Conservation (phyloP, 1,140 invertebrate species). For the Drosophila mojavensis region DNA sequence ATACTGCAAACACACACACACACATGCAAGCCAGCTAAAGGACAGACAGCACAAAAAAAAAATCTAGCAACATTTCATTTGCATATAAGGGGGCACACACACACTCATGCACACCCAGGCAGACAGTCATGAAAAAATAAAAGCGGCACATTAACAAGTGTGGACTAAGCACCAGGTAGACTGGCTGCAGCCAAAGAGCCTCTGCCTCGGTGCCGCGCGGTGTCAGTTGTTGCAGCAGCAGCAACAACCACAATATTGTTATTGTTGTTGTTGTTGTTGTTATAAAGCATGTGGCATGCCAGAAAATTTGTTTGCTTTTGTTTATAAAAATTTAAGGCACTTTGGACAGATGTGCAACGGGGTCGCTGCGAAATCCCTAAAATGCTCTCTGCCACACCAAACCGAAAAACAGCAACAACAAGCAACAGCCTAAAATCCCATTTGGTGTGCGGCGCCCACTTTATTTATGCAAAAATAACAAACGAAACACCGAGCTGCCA, state of each 20-base stretch:
- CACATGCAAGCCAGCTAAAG: background rate
- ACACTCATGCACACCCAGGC: background rate
- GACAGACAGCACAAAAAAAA: constrained; percentile 1
- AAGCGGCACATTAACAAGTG: constrained; percentile 75
- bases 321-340: constrained; percentile 76
- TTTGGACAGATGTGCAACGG: constrained; percentile 43
- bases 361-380: constrained; percentile 52
- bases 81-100: constrained; percentile 55
- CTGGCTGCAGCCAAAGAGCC: constrained; percentile 26
- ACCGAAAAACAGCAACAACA: constrained; percentile 36
- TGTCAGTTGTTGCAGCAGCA: constrained; percentile 9
- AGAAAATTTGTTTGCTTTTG: constrained; percentile 72
- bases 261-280: constrained; percentile 18
- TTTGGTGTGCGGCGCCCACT: constrained; percentile 58
- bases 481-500: constrained; percentile 52
- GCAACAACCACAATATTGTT: constrained; percentile 25
- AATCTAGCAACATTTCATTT: constrained; percentile 64
- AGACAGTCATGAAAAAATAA: constrained; percentile 36
- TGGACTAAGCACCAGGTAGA: constrained; percentile 68
- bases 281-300: constrained; percentile 48
- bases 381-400: constrained; percentile 28
- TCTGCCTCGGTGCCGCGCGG: constrained; percentile 10
- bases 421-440: constrained; percentile 71
- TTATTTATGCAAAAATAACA: constrained; percentile 83
- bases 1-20: constrained; percentile 49